Percentiles rank a stretch among this genome's conserved stretches.
Evolutionary conservation across 2,113 vertebrate genomes (phyloP).

Genomic region (Phylloscopus whistleri): DNA sequence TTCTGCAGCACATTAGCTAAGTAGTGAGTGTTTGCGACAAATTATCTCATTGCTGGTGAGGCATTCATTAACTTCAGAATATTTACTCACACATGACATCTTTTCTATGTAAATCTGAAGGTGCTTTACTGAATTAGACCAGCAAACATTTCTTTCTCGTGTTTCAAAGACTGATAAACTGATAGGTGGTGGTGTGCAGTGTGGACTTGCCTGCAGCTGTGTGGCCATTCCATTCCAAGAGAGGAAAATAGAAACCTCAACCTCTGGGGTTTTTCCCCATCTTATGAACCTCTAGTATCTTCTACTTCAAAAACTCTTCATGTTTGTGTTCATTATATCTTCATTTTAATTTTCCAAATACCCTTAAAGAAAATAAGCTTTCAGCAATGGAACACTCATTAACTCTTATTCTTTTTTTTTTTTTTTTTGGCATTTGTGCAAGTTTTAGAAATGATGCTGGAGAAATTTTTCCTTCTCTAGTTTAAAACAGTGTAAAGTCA

Average conservation of each 20-base stretch:
- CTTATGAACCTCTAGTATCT: neutral
- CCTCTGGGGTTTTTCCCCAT: fast-evolving
- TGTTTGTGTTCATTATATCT: neutral
- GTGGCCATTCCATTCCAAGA: neutral
- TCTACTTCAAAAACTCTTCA: neutral
- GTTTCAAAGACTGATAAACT: neutral
- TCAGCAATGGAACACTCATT: neutral
- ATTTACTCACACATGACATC: neutral
- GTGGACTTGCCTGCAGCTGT: neutral
- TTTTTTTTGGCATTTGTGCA: neutral
- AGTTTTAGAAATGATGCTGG: neutral
- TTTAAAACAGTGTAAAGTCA: neutral
- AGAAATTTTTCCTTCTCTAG: neutral
- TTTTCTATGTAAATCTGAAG: neutral
- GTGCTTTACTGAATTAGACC: neutral
- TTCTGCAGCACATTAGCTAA: conserved; percentile 10
- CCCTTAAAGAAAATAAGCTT: neutral
- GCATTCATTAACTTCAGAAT: neutral
- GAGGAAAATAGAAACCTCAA: neutral
- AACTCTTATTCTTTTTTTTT: neutral
- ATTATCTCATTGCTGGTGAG: conserved; percentile 34
- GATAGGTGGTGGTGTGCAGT: neutral
- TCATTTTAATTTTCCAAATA: neutral
- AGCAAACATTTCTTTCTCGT: neutral
- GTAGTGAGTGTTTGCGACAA: conserved; percentile 21